Conservation (phyloP, 1,140 invertebrate species). For the Venustaconcha ellipsiformis region DNA sequence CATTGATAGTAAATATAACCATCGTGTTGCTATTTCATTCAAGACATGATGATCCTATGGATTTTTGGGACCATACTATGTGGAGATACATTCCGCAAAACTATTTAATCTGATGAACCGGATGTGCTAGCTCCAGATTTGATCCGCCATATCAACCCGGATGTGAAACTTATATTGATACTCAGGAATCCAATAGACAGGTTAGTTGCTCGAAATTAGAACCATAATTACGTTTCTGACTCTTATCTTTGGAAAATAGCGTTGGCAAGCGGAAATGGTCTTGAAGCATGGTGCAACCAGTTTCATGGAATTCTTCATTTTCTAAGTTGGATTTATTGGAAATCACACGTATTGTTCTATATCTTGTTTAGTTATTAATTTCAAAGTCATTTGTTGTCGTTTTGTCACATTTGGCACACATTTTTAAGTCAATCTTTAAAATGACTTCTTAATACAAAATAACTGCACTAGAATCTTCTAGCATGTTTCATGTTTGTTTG, state of each 20-base stretch:
- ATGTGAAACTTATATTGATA: conserved; percentile 29
- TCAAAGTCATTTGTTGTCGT: too few species aligned
- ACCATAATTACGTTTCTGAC: background rate
- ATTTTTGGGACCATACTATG: background rate
- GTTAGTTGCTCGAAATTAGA: background rate
- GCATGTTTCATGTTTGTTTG: too few species aligned
- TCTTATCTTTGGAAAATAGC: background rate
- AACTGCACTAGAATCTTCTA: too few species aligned
- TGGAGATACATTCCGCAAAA: conserved; percentile 28
- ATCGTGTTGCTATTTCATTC: background rate
- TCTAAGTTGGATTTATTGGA: too few species aligned
- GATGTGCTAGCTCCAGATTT: conserved; percentile 16
- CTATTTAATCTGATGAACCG: conserved; percentile 1
- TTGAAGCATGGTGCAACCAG: background rate
- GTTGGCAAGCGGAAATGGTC: background rate
- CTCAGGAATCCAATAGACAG: conserved; percentile 31
- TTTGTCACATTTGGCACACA: too few species aligned
- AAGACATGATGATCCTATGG: conserved; percentile 35
- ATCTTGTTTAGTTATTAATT: too few species aligned
- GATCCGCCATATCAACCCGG: conserved; percentile 26
- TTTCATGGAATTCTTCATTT: too few species aligned
- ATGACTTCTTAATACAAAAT: too few species aligned
- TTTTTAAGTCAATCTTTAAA: too few species aligned
- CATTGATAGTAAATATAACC: too few species aligned
- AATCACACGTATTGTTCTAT: too few species aligned